Evolutionary conservation across 2,888 invertebrate species (phyloP).

Genomic region (Apodemia hepburni): DNA sequence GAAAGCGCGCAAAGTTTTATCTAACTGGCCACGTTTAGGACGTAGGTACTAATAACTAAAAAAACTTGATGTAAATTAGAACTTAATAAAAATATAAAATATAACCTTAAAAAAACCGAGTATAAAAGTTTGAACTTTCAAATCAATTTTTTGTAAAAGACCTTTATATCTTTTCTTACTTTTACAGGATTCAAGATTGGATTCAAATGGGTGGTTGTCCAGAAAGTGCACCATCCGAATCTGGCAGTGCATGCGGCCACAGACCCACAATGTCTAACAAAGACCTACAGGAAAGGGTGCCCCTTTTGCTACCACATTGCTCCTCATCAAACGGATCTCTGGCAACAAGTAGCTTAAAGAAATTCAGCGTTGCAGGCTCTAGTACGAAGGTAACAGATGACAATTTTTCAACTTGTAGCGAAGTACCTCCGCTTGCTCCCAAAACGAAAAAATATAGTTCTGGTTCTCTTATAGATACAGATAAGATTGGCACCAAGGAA

Average conservation of each 20-base stretch:
- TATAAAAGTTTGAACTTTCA: no score
- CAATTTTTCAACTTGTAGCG: slow-evolving; percentile 64
- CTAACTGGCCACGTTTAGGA: no score
- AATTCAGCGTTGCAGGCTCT: slow-evolving; percentile 57
- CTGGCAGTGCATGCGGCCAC: slow-evolving; percentile 52
- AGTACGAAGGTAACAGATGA: slow-evolving; percentile 58
- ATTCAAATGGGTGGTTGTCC: slow-evolving; percentile 66
- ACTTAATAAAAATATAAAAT: no score
- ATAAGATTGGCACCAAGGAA: slow-evolving; percentile 61
- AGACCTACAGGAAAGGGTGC: slow-evolving; percentile 64
- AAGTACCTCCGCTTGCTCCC: slow-evolving; percentile 64
- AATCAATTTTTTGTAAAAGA: no score
- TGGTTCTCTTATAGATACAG: slow-evolving; percentile 66
- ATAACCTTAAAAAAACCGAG: no score
- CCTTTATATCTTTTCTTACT: background rate
- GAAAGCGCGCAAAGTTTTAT: no score
- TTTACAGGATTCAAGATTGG: slow-evolving; percentile 56
- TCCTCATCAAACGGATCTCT: slow-evolving; percentile 71
- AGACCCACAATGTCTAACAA: slow-evolving; percentile 50
- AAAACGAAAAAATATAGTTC: slow-evolving; percentile 69
- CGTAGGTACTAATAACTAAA: no score
- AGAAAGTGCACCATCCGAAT: slow-evolving; percentile 52
- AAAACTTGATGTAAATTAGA: no score
- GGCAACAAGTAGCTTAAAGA: slow-evolving; percentile 63
- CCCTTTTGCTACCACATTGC: slow-evolving; percentile 65